phyloP scores from a whole-genome alignment of 2,797 vertebrate species.

The Mormyrops attenuatus region DNA sequence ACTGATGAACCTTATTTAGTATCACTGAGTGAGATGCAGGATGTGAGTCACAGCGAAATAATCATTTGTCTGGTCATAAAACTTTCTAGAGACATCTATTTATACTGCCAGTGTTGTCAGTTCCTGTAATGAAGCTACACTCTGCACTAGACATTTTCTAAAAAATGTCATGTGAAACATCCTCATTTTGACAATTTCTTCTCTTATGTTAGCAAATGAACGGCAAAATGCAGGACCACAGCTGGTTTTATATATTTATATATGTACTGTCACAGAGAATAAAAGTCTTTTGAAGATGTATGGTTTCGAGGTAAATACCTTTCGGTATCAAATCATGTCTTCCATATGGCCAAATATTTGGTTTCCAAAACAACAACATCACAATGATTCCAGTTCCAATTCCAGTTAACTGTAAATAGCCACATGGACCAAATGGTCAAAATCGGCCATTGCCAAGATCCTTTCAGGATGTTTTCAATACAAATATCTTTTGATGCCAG shows the following conservation, averaged over 20 bases:
- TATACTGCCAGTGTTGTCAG: neutral
- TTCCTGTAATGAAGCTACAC: neutral
- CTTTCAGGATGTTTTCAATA: neutral
- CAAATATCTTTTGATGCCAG: neutral
- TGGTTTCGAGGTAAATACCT: neutral
- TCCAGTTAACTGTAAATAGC: constrained; percentile 1
- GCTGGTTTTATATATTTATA: neutral
- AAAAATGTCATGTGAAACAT: neutral
- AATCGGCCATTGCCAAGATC: neutral
- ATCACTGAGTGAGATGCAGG: neutral
- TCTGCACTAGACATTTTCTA: neutral
- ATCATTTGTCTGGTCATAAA: neutral
- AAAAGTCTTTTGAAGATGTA: neutral
- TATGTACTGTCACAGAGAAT: neutral
- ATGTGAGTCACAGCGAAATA: neutral
- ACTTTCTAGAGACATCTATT: neutral
- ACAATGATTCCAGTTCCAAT: neutral
- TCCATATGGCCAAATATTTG: neutral
- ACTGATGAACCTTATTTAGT: neutral
- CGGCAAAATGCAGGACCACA: neutral
- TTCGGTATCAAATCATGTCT: neutral
- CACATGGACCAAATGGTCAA: neutral
- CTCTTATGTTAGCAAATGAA: neutral
- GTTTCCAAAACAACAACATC: neutral
- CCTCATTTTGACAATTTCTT: neutral